Conservation (phyloP, 53 echinoderm and acorn worm species). For the Paracentrotus lividus region DNA sequence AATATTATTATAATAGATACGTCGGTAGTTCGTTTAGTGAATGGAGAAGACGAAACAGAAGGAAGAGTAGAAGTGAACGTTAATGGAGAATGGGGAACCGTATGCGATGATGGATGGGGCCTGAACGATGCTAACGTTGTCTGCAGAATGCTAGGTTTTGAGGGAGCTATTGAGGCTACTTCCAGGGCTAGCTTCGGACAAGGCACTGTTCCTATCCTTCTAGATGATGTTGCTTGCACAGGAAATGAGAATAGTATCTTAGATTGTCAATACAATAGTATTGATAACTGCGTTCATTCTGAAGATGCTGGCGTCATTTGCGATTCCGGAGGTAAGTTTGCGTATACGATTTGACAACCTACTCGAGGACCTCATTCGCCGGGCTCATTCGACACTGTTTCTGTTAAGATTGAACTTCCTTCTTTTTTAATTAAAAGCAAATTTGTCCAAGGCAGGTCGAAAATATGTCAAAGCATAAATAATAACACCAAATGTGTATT, state of each 20-base stretch:
- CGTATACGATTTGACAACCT: too few species aligned
- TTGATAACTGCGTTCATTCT: neutral
- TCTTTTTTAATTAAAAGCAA: too few species aligned
- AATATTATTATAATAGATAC: too few species aligned
- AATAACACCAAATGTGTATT: too few species aligned
- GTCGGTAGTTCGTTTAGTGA: conserved; percentile 6
- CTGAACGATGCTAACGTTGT: neutral
- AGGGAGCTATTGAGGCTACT: conserved; percentile 33
- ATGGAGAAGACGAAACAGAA: neutral
- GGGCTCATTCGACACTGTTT: too few species aligned
- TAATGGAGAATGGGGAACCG: conserved; percentile 59
- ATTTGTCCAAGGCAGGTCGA: too few species aligned
- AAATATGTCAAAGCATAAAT: too few species aligned
- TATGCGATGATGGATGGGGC: conserved; percentile 47
- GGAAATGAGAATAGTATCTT: neutral
- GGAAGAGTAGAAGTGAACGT: conserved; percentile 54
- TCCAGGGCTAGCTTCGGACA: conserved; percentile 28
- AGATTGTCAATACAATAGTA: conserved; percentile 6
- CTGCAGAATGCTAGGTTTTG: conserved; percentile 15
- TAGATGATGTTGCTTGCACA: neutral
- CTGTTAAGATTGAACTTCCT: too few species aligned
- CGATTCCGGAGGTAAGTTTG: neutral
- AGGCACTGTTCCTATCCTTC: neutral
- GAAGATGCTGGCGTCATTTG: conserved; percentile 1
- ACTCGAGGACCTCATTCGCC: too few species aligned